Evolutionary conservation across 1,140 invertebrate species (phyloP), one percentile per base, ranked within the genome.

Genomic region (Drosophila tropicalis): DNA sequence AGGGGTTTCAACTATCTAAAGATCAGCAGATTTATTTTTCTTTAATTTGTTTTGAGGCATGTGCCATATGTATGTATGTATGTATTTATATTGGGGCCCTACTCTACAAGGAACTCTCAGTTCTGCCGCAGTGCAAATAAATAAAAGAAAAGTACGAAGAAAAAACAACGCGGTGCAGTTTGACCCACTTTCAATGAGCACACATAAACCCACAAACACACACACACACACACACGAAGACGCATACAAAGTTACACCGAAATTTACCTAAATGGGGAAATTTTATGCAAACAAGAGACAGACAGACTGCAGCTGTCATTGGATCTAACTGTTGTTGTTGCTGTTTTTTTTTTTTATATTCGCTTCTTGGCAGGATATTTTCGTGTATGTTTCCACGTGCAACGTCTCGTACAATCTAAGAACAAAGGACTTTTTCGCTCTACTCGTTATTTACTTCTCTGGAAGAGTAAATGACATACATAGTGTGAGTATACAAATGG

Each of bases 401-500:
- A 54, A 22, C 39, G 29, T 29, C 25, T 22, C 41, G 32, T 62
- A 60, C 62, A 70, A 79, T 71, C 51, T 65, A 76, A 58, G 34
- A 74, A 71, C 25, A 70, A 68, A 77, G 62, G 57, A 76, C 51
- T 62, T 54, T 41, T 36, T 60, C 2, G 17, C 17, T 22, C 17
- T 51, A 51, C 41, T 39, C 60, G 22, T 13, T 57, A 57, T 67
- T 70, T 61, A 69, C 62, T 72, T 68, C 44, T 29, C 29, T 29
- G 44, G 62, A 34, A 58, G 68, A 89, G 83, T 89, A 87, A 87
- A 89, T 87, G 84, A 87, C 84, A 87, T 89, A 56, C 55, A 63
- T 41, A 29, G 29, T 67, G 22, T 58, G 22, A 13, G 6, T n/a
- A 40, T 55, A 36, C 36, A 34, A 36, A 12, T 36, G 56, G 56